Base-by-base conservation (phyloP, 92 coral and sea anemone species). In the Palythoa caribaeorum region DNA sequence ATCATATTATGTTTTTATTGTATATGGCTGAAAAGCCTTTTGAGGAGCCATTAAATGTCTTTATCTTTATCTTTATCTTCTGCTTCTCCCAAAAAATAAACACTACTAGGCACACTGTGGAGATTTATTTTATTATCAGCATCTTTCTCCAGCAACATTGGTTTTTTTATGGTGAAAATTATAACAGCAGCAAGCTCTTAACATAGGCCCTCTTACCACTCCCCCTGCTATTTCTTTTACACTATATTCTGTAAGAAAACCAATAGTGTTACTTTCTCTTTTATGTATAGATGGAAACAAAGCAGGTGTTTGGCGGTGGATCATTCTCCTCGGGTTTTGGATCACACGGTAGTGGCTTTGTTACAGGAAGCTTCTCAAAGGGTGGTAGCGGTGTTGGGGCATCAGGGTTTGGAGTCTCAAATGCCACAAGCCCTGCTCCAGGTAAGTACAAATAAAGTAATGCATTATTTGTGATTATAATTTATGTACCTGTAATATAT, bases 291-390 rank as follows among this genome's bases (percentile, higher is more conserved):
- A 80, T 59, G 20, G 85, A 80, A 10, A 40, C 77, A 21, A 86
- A 94, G 85, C 93, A 96, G 47, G 76, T 90, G 16, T 84, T 92
- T 62, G 92, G 94, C 13, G 47, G 88, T 52, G 91, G 87, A 15
- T 84, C 92, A 9, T 89, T 90, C 78, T 94, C 92, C 2, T 76
- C 95, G 5, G 92, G 90, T 16, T 90, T 95, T 79, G 92, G 93
- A 55, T 73, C 95, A 53, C 91, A 95, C 15, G 79, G 89, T 60
- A 83, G 90, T n/a, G 90, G 92, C n/a, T 92, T 94, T 73, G 54
- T 86, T 52, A 71, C 86, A 17, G 89, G 94, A 47, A 80, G 93
- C 39, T 92, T 92, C 65, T 85, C 91, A 52, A 83, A 88, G 13
- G 89, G 91, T 17, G 87, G 91, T 15, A 77, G 92, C 13, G 83